Percentiles rank a stretch among this genome's conserved stretches.
phyloP scores from a whole-genome alignment of 2,888 invertebrate species.

The Spialia ferax region DNA sequence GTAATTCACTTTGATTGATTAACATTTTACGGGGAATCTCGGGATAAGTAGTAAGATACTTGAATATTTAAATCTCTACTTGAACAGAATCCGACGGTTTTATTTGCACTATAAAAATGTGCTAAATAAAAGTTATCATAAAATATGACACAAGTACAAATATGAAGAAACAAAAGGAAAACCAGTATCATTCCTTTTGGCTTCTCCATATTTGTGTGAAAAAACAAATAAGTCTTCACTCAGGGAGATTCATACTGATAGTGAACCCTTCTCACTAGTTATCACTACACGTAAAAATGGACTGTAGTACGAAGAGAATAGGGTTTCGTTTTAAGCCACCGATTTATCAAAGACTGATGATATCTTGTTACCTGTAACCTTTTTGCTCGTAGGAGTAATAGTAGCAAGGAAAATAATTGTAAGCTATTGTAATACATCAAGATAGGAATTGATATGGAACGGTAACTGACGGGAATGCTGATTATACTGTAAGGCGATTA shows the following conservation, averaged over 20 bases:
- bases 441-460: constrained; percentile 26
- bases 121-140: constrained; percentile 5
- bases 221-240: constrained; percentile 40
- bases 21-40: no score
- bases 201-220: constrained; percentile 26
- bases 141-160: constrained; percentile 18
- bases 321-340: constrained; percentile 7
- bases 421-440: constrained; percentile 31
- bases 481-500: constrained; percentile 21
- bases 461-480: constrained; percentile 18
- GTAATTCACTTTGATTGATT: no score
- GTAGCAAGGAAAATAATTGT: constrained; percentile 34
- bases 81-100: not conserved
- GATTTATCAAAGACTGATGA: constrained; percentile 11
- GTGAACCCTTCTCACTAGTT: constrained; percentile 25
- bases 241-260: constrained; percentile 34
- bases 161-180: constrained; percentile 19
- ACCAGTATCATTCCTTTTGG: constrained; percentile 14
- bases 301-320: not conserved
- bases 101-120: not conserved
- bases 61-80: not conserved
- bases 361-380: constrained; percentile 32
- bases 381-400: constrained; percentile 35
- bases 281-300: constrained; percentile 9
- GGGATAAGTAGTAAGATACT: no score